phyloP scores from a whole-genome alignment of 1,140 invertebrate species.

The Drosophila sp. region DNA sequence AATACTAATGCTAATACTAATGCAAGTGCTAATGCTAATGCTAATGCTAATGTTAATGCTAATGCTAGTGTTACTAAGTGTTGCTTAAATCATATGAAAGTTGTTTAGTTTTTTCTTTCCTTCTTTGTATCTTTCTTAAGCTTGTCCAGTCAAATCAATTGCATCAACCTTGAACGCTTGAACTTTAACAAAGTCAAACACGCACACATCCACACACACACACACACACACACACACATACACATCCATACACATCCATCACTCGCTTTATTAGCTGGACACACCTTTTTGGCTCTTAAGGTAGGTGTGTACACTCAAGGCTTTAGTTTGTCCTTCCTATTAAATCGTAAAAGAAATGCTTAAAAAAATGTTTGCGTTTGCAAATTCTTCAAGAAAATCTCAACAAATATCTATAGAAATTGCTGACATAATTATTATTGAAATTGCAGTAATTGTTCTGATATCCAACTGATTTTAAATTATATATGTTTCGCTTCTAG shows the following conservation, averaged over 20 bases:
- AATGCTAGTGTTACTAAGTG: constrained; percentile 2
- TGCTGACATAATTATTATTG: no score
- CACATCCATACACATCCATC: constrained; percentile 1
- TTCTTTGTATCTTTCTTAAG: not conserved
- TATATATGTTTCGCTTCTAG: no score
- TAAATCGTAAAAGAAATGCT: not conserved
- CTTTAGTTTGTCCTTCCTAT: constrained; percentile 2
- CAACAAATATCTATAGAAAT: not conserved
- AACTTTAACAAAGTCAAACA: constrained; percentile 32
- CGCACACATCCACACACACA: constrained; percentile 15
- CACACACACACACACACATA: constrained; percentile 6
- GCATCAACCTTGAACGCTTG: constrained; percentile 36
- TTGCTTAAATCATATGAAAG: no score
- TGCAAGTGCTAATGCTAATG: no score
- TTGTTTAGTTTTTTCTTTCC: not conserved
- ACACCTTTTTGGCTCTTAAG: constrained; percentile 36
- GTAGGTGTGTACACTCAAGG: constrained; percentile 1
- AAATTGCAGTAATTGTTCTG: no score
- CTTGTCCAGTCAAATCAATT: constrained; percentile 21
- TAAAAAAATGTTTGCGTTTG: not conserved
- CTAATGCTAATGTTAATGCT: not conserved
- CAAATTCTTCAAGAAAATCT: not conserved
- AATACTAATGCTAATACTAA: no score
- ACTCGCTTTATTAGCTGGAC: constrained; percentile 21
- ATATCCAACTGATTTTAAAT: no score